Conservation (phyloP, 53 echinoderm and acorn worm species). For the Astropecten irregularis region DNA sequence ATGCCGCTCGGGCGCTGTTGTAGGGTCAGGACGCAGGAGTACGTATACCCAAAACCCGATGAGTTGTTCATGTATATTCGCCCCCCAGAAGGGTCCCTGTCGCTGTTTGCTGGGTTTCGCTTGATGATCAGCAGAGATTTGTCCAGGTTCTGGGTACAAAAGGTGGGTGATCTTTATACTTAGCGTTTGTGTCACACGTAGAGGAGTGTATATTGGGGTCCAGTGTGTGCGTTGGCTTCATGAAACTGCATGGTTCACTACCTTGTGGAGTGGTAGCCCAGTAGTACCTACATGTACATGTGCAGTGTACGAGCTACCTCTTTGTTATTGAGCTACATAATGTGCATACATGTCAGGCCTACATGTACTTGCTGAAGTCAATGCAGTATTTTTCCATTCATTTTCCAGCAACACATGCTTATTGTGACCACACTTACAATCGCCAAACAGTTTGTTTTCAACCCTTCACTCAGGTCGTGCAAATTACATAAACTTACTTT, state of each 20-base stretch:
- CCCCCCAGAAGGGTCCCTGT: no score
- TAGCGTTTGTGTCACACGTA: not conserved
- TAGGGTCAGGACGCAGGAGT: not conserved
- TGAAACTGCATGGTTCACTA: not conserved
- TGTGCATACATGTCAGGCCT: not conserved
- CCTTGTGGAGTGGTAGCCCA: not conserved
- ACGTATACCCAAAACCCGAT: not conserved
- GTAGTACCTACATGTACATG: not conserved
- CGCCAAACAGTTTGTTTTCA: no score
- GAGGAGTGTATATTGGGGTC: not conserved
- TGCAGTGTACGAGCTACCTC: not conserved
- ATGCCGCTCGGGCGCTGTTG: not conserved
- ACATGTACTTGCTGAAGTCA: no score
- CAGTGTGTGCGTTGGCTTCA: not conserved
- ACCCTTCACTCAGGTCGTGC: no score
- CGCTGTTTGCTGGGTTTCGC: no score
- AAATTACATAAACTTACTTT: no score
- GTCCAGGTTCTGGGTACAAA: not conserved
- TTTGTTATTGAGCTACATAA: not conserved
- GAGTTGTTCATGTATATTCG: no score
- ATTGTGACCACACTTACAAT: no score
- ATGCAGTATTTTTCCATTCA: no score
- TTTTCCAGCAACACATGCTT: no score
- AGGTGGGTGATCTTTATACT: conserved; percentile 1
- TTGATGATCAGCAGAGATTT: no score